Percentiles rank a stretch among this genome's conserved stretches.
These are phyloP conservation scores for Suillia variegata DNA, from an alignment of 2,888 invertebrate species.

Conservation along the genomic window DNA sequence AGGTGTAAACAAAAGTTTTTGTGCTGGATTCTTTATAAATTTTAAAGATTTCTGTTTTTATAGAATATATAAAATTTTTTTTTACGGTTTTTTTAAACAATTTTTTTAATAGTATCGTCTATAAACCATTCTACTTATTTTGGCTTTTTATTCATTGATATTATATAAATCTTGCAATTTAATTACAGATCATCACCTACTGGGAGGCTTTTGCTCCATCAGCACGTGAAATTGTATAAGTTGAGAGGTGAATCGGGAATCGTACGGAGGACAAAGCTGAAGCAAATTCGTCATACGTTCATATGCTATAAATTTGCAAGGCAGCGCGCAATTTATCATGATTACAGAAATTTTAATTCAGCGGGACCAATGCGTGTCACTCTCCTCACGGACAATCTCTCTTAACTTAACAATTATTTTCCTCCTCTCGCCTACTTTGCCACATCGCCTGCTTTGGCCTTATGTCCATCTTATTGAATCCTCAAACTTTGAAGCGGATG, in stretches of 20 bases:
- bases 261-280: no score
- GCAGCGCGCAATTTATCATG: conserved; percentile 30
- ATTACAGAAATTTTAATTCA: conserved; percentile 21
- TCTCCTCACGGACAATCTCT: neutral
- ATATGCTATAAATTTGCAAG: conserved; percentile 27
- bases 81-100: neutral
- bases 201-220: conserved; percentile 96
- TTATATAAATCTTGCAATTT: neutral
- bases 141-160: no score
- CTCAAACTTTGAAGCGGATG: no score
- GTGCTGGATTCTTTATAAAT: neutral
- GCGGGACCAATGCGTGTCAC: conserved; percentile 43
- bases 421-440: no score
- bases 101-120: conserved; percentile 1
- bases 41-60: neutral
- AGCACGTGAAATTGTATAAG: conserved; percentile 88
- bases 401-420: no score
- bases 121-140: conserved; percentile 6
- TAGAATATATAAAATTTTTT: neutral
- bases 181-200: conserved; percentile 51
- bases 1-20: conserved; percentile 12
- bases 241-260: conserved; percentile 20
- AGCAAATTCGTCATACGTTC: conserved; percentile 32
- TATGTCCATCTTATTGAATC: no score
- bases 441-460: no score